Percentiles rank a stretch among this genome's conserved stretches.
Conservation (phyloP, 1,140 invertebrate species). For the Zaprionus davidi region DNA sequence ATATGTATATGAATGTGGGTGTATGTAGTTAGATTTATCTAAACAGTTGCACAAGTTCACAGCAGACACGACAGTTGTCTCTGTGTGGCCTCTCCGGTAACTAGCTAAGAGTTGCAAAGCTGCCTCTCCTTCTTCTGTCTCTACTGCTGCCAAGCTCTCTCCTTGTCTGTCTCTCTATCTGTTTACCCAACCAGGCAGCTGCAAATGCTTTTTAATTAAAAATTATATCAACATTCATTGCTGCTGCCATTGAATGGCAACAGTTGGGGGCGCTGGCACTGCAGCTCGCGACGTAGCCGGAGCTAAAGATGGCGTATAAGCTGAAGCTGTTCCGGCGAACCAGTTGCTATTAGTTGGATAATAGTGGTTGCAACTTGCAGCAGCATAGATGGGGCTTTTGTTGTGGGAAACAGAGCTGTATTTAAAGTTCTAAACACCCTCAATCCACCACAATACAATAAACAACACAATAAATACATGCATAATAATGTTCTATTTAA, state of each 20-base stretch:
- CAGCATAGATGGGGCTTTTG: slow-evolving; percentile 32
- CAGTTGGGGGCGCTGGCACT: slow-evolving; percentile 14
- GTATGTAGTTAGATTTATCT: slow-evolving; percentile 46
- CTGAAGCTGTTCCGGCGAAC: not conserved
- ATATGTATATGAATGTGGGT: not conserved
- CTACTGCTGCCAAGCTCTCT: not conserved
- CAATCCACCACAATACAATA: slow-evolving; percentile 10
- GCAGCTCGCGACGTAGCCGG: not conserved
- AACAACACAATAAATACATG: not conserved
- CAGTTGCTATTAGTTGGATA: slow-evolving; percentile 32
- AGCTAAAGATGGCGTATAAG: not conserved
- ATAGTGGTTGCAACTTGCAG: slow-evolving; percentile 29
- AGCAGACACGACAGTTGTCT: slow-evolving; percentile 21
- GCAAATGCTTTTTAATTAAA: slow-evolving; percentile 75
- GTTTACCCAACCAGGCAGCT: slow-evolving; percentile 35
- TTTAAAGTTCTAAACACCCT: slow-evolving; percentile 32
- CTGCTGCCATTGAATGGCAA: slow-evolving; percentile 35
- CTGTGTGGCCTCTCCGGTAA: slow-evolving; percentile 1
- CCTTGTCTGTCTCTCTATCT: slow-evolving; percentile 8
- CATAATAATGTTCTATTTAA: slow-evolving; percentile 10
- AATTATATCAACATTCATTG: slow-evolving; percentile 71
- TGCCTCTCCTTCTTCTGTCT: not conserved
- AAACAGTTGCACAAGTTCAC: slow-evolving; percentile 61
- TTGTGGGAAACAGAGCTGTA: slow-evolving; percentile 15
- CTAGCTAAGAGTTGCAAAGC: slow-evolving; percentile 7